Base-by-base conservation (phyloP, 2,888 invertebrate species). In the Polyommatus iphigenia region DNA sequence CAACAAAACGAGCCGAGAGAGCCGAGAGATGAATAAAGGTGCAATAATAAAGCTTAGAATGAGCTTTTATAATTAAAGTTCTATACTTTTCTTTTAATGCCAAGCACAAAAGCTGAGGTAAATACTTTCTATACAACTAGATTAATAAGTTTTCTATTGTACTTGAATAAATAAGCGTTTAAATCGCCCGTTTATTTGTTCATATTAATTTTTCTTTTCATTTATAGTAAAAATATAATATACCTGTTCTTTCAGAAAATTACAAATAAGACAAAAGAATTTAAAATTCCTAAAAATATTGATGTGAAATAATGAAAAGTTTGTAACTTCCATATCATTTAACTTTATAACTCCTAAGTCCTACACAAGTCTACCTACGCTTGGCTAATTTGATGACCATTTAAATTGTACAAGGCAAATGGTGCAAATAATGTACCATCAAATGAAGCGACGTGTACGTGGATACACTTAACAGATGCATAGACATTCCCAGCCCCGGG, bases 381-480 rank as follows among this genome's bases (percentile, higher is more conserved):
- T 67, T 67, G 32, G 15, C 32, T 67, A 67, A 67, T 67, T 67
- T 67, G 29, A 67, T 29, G 67, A 29, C 29, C 29, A 67, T 67
- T 67, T 29, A 67, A 67, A 15, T 67, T 67, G 67, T 67, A 67
- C 67, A 15, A 67, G 67, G 29, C 67, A 67, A 67, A 67, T 32
- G 29, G 67, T 32, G 67, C 67, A 67, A 67, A 41, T 73, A 73
- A 46, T 73, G 46, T 73, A 20, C 46, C 73, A 73, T 46, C 20
- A 75, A 75, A 75, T 54, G 24, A 75, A 75, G 75, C 50, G 29
- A 75, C 50, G 18, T 75, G 29, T 24, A 75, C 75, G 75, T 75
- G 84, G 87, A 87, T 84, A 88, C 85, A 84, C 85, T 85, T 87
- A 87, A 90, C 92, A 92, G 91, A 92, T 92, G 92, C 89, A 89